Conservation (phyloP, 2,113 vertebrate genomes). For the Gavia stellata region DNA sequence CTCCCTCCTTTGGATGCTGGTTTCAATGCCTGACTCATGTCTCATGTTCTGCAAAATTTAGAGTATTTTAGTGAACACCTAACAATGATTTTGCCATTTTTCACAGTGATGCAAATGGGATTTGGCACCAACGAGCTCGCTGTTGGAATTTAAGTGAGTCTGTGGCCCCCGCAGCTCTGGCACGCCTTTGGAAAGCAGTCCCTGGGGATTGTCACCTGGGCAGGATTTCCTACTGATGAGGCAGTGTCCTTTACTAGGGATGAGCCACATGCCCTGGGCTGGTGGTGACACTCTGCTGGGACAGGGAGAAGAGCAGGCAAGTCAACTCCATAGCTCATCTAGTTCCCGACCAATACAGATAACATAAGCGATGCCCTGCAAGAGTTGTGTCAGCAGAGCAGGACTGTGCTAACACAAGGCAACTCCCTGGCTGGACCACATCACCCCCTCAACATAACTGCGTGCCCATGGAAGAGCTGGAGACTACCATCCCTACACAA, state of each 20-base stretch:
- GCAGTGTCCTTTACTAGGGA: neutral
- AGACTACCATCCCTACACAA: neutral
- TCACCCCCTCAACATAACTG: neutral
- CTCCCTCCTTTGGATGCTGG: constrained; percentile 58
- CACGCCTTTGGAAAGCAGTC: neutral
- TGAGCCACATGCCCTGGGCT: neutral
- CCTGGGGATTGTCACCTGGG: neutral
- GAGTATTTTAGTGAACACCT: constrained; percentile 56
- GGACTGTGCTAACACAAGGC: neutral
- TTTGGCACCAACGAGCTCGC: constrained; percentile 5
- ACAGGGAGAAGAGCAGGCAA: neutral
- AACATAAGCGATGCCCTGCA: rapidly evolving
- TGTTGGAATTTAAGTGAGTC: neutral
- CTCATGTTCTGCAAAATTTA: constrained; percentile 55
- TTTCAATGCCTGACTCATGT: constrained; percentile 70
- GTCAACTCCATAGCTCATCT: neutral
- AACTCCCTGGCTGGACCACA: neutral
- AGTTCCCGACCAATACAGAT: neutral
- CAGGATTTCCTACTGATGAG: neutral
- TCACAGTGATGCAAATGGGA: constrained; percentile 46
- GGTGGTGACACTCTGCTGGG: neutral
- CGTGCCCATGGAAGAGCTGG: neutral
- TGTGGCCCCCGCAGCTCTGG: neutral
- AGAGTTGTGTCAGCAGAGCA: neutral
- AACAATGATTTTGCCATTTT: constrained; percentile 58